A percentile compares a stretch with the other conserved stretches of the same genome.
Conservation (phyloP, 2,888 invertebrate species). For the Stenotaenia linearis region DNA sequence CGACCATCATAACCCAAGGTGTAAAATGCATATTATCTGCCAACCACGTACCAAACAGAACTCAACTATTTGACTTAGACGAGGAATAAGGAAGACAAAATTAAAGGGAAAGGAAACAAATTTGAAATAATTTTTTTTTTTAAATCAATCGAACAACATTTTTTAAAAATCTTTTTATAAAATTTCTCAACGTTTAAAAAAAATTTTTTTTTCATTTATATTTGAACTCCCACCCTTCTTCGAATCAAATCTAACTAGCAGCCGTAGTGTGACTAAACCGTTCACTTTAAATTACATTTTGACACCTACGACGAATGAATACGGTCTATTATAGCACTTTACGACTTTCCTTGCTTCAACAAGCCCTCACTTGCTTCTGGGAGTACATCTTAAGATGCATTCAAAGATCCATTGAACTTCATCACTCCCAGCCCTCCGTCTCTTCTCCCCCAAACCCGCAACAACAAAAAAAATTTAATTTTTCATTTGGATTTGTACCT, state of each 20-base stretch:
- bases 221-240: neutral
- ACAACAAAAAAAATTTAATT: neutral
- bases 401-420: constrained; percentile 1
- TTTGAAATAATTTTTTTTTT: neutral
- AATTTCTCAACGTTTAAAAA: too few species aligned
- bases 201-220: neutral
- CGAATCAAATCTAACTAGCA: neutral
- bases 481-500: neutral
- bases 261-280: constrained; percentile 14
- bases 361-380: neutral
- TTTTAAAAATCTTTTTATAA: too few species aligned
- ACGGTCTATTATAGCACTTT: neutral
- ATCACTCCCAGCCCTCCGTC: neutral
- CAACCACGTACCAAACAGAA: neutral
- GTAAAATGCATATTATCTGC: constrained; percentile 14
- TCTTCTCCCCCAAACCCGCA: neutral
- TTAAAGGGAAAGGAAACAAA: neutral
- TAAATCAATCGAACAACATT: too few species aligned
- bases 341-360: constrained; percentile 1
- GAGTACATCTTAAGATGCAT: constrained; percentile 1
- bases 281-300: neutral
- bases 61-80: neutral
- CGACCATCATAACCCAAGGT: constrained; percentile 2
- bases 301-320: constrained; percentile 11
- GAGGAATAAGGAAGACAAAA: neutral